These are phyloP conservation scores for Cistogaster globosa DNA, from an alignment of 2,888 invertebrate species.

Conservation along the genomic window DNA sequence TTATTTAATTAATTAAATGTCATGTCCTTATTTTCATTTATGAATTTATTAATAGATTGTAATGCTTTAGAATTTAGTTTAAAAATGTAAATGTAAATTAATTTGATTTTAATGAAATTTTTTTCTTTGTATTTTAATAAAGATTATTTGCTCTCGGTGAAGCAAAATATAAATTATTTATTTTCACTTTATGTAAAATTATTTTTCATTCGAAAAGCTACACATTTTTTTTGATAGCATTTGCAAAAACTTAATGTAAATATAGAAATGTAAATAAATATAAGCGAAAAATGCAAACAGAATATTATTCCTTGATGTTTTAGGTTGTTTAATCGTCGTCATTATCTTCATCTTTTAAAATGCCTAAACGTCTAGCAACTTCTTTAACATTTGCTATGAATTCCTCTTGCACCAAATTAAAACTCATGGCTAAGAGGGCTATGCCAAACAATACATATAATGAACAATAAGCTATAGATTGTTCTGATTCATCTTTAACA, in stretches of 20 bases:
- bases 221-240: neutral
- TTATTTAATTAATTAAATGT: no score
- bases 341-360: constrained; percentile 90
- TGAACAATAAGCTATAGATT: constrained; percentile 91
- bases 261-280: neutral
- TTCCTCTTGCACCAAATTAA: constrained; percentile 97
- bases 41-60: no score
- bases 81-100: no score
- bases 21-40: no score
- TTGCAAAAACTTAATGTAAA: neutral
- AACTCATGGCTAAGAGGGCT: constrained; percentile 96
- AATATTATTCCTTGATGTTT: neutral
- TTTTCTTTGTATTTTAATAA: no score
- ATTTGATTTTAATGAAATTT: no score
- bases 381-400: constrained; percentile 94
- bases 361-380: constrained; percentile 93
- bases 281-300: neutral
- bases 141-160: no score
- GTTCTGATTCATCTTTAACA: constrained; percentile 81
- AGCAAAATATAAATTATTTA: no score
- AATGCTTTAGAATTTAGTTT: no score
- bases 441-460: constrained; percentile 97
- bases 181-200: no score
- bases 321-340: constrained; percentile 83
- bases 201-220: neutral